Evolutionary conservation across 2,888 invertebrate species (phyloP).

Genomic region (Acanthopleura granulata): DNA sequence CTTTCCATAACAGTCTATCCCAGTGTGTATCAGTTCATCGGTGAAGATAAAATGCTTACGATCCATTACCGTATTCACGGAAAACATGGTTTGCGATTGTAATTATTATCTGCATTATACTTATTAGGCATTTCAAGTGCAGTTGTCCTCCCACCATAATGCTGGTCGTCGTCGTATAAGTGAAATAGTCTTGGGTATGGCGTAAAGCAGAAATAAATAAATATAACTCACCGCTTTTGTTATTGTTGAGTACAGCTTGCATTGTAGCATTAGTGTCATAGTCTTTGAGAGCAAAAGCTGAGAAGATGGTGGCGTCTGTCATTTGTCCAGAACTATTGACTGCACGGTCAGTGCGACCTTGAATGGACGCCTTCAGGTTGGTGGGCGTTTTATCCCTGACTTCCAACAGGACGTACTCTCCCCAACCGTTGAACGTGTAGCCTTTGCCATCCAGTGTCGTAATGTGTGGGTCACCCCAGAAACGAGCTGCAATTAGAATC

Average conservation of each 20-base stretch:
- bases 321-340: slow-evolving; percentile 2
- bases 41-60: too few species aligned
- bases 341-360: slow-evolving; percentile 27
- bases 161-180: too few species aligned
- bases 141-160: too few species aligned
- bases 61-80: too few species aligned
- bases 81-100: too few species aligned
- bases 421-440: slow-evolving; percentile 39
- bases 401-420: slow-evolving; percentile 36
- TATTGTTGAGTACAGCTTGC: neutral
- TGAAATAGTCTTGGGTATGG: too few species aligned
- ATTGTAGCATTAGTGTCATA: slow-evolving; percentile 10
- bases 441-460: slow-evolving; percentile 34
- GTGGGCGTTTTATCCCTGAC: neutral
- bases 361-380: slow-evolving; percentile 19
- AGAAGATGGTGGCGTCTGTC: slow-evolving; percentile 29
- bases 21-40: too few species aligned
- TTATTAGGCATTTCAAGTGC: too few species aligned
- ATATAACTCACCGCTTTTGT: slow-evolving; percentile 12
- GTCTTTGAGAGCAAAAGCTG: slow-evolving; percentile 30
- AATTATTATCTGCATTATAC: too few species aligned
- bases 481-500: slow-evolving; percentile 18
- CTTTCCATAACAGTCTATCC: too few species aligned
- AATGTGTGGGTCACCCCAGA: slow-evolving; percentile 42
- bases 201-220: too few species aligned